Evolutionary conservation across 2,888 invertebrate genomes (phyloP).

Genomic region (Chrysotoxum bicinctum): DNA sequence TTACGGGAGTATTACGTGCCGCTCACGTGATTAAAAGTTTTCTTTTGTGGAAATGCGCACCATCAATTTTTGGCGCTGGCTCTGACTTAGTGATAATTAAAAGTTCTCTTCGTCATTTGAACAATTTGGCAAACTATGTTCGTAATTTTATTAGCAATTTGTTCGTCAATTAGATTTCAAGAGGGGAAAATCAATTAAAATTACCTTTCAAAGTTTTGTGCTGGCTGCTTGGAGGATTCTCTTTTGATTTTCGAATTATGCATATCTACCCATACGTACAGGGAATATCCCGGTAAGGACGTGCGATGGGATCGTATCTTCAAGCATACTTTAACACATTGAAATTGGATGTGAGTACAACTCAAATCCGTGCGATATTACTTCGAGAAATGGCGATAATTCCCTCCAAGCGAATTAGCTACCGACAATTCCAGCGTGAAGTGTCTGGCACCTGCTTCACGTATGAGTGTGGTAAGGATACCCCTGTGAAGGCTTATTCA

Average conservation of each 20-base stretch:
- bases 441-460: background rate
- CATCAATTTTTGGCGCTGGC: background rate
- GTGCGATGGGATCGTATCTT: background rate
- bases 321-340: slow-evolving; percentile 2
- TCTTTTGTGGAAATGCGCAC: background rate
- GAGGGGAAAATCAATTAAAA: slow-evolving; percentile 51
- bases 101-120: background rate
- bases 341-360: slow-evolving; percentile 28
- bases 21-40: slow-evolving; percentile 20
- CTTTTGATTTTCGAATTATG: slow-evolving; percentile 23
- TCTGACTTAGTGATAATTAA: slow-evolving; percentile 23
- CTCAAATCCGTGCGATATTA: slow-evolving; percentile 32
- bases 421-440: background rate
- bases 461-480: slow-evolving; percentile 12
- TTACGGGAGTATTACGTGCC: slow-evolving; percentile 12
- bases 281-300: background rate
- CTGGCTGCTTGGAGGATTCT: background rate
- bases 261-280: background rate
- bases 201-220: slow-evolving; percentile 26
- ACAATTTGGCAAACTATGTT: slow-evolving; percentile 22
- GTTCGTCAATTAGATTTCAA: slow-evolving; percentile 37
- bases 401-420: background rate
- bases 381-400: slow-evolving; percentile 3
- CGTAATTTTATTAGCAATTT: slow-evolving; percentile 40
- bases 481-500: slow-evolving; percentile 38